These are phyloP conservation scores for Drosophila equinoxialis DNA, from an alignment of 1,140 invertebrate genomes.

Conservation along the genomic window DNA sequence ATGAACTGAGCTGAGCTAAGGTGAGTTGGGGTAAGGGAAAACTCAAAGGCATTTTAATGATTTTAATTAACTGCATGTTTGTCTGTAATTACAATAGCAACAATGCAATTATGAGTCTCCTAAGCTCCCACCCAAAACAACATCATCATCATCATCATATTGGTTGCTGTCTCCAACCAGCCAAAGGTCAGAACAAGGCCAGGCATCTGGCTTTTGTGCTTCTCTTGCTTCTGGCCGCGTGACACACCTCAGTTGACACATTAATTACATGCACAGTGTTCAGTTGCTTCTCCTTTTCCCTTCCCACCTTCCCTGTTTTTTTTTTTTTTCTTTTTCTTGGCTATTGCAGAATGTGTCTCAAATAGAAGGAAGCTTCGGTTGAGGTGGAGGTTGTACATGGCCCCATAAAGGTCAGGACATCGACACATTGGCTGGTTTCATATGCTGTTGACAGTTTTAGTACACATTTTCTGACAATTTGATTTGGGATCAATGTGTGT, in stretches of 20 bases:
- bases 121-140: conserved; percentile 43
- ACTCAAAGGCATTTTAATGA: conserved; percentile 76
- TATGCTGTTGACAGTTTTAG: conserved; percentile 42
- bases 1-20: conserved; percentile 6
- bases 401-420: conserved; percentile 21
- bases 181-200: conserved; percentile 45
- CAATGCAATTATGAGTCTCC: conserved; percentile 72
- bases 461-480: conserved; percentile 35
- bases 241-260: conserved; percentile 70
- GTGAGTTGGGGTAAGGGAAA: background rate
- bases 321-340: conserved; percentile 1
- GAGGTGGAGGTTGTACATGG: background rate
- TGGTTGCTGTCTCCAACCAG: conserved; percentile 30
- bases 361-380: background rate
- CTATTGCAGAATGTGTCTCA: background rate
- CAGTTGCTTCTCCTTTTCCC: background rate
- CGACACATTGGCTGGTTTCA: conserved; percentile 41
- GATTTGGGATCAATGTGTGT: conserved; percentile 32
- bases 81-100: conserved; percentile 73
- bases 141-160: conserved; percentile 15
- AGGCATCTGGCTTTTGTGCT: conserved; percentile 48
- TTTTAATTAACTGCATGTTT: conserved; percentile 81
- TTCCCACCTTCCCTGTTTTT: background rate
- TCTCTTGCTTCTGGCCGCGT: conserved; percentile 22
- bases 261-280: conserved; percentile 65